phyloP scores from a whole-genome alignment of 37 sponge, comb jelly and placozoan genomes.

The Corticium candelabrum region DNA sequence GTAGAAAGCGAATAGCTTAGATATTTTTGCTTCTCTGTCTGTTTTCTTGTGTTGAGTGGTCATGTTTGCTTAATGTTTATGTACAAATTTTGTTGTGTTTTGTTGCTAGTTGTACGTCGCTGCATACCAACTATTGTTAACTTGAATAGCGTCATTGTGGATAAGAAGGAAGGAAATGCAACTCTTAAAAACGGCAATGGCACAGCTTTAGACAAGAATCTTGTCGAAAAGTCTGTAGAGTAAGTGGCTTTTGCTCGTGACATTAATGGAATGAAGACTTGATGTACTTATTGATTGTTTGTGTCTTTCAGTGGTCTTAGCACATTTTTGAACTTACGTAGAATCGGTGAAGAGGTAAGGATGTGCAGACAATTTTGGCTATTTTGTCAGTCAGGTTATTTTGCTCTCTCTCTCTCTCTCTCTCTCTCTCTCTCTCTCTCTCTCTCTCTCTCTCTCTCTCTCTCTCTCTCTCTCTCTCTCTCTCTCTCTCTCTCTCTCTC shows the following conservation, averaged over 20 bases:
- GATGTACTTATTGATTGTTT: too few relatives aligned
- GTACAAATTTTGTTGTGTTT: too few relatives aligned
- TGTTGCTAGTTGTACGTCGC: constrained; percentile 57
- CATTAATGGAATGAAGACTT: too few relatives aligned
- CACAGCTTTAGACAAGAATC: constrained; percentile 19
- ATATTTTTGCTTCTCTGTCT: too few relatives aligned
- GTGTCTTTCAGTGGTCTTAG: too few relatives aligned
- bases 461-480: neutral
- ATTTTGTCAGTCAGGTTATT: neutral
- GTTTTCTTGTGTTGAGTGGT: too few relatives aligned
- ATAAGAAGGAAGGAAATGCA: constrained; percentile 21
- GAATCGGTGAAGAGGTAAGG: too few relatives aligned
- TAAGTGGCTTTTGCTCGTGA: too few relatives aligned
- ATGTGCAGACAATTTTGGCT: too few relatives aligned
- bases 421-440: constrained; percentile 17
- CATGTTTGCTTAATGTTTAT: too few relatives aligned
- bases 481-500: neutral
- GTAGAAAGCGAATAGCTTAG: too few relatives aligned
- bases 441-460: constrained; percentile 1
- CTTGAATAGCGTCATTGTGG: constrained; percentile 14
- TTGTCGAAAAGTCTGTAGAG: constrained; percentile 51
- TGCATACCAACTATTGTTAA: constrained; percentile 66
- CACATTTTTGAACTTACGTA: too few relatives aligned
- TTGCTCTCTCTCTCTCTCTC: neutral
- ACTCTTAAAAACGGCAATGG: constrained; percentile 14